phyloP scores from a whole-genome alignment of 2,797 vertebrate species.

The Sebastes glaucus region DNA sequence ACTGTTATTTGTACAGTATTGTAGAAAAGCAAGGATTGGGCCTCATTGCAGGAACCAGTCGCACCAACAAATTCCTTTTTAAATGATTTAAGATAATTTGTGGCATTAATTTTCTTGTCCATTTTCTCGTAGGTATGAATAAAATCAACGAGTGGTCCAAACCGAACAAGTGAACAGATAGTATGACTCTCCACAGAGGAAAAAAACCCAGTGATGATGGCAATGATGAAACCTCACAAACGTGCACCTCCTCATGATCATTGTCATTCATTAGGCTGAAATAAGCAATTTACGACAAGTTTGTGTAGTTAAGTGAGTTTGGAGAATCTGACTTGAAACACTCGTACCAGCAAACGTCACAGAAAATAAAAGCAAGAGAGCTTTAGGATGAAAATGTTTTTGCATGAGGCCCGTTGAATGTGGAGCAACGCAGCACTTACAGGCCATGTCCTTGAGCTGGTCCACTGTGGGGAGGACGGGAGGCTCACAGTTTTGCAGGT shows the following conservation, averaged over 20 bases:
- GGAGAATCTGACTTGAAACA: not conserved
- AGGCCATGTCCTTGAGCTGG: constrained; percentile 84
- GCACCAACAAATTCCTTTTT: too few relatives aligned
- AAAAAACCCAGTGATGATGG: accelerated
- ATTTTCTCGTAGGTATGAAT: too few relatives aligned
- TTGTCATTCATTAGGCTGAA: not conserved
- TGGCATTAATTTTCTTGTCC: not conserved
- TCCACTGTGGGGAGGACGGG: constrained; percentile 85
- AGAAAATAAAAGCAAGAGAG: not conserved
- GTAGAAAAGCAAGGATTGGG: not conserved
- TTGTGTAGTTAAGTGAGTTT: not conserved
- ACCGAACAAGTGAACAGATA: not conserved
- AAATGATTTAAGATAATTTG: not conserved
- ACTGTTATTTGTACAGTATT: not conserved
- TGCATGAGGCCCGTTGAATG: not conserved
- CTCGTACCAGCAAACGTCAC: not conserved
- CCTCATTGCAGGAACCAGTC: not conserved
- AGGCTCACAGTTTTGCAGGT: constrained; percentile 89
- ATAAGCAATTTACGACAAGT: not conserved
- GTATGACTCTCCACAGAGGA: not conserved
- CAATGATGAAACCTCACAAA: not conserved
- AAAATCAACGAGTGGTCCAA: too few relatives aligned
- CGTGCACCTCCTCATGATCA: too few relatives aligned
- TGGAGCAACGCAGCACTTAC: constrained; percentile 73
- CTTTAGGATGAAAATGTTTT: not conserved